phyloP scores from a whole-genome alignment of 2,888 invertebrate species.

The Bembecia ichneumoniformis region DNA sequence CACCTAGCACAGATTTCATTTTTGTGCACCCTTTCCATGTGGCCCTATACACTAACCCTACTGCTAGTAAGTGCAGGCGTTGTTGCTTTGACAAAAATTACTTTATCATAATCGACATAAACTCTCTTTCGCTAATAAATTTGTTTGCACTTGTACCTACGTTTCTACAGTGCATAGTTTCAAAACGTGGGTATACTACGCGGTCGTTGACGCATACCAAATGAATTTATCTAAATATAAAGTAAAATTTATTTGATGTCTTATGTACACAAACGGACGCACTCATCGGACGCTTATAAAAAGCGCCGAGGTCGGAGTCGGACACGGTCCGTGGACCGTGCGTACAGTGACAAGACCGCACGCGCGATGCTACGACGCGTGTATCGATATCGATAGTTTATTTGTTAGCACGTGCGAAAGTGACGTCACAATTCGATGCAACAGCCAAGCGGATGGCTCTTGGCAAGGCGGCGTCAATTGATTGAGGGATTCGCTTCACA shows the following conservation, averaged over 20 bases:
- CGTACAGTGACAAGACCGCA: constrained; percentile 57
- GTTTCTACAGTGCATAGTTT: not conserved
- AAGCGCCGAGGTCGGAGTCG: constrained; percentile 59
- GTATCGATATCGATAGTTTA: constrained; percentile 51
- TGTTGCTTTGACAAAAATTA: too few species aligned
- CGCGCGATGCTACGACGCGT: constrained; percentile 60
- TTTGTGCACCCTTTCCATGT: too few species aligned
- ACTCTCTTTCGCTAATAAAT: not conserved
- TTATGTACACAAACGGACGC: constrained; percentile 52
- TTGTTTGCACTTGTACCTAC: not conserved
- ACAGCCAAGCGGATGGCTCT: constrained; percentile 60
- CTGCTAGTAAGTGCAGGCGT: too few species aligned
- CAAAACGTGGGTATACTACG: constrained; percentile 20
- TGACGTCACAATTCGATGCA: constrained; percentile 58
- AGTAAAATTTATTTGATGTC: constrained; percentile 40
- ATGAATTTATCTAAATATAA: constrained; percentile 48
- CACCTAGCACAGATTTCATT: too few species aligned
- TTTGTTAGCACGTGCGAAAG: constrained; percentile 55
- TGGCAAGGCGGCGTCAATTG: constrained; percentile 51
- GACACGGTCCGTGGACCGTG: too few species aligned
- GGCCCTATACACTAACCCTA: too few species aligned
- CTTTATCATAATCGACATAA: too few species aligned
- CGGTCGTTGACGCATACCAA: constrained; percentile 4
- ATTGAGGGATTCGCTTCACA: constrained; percentile 49
- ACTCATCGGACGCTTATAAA: constrained; percentile 67